Conservation (phyloP, 2,113 vertebrate species). For the Albula goreensis region DNA sequence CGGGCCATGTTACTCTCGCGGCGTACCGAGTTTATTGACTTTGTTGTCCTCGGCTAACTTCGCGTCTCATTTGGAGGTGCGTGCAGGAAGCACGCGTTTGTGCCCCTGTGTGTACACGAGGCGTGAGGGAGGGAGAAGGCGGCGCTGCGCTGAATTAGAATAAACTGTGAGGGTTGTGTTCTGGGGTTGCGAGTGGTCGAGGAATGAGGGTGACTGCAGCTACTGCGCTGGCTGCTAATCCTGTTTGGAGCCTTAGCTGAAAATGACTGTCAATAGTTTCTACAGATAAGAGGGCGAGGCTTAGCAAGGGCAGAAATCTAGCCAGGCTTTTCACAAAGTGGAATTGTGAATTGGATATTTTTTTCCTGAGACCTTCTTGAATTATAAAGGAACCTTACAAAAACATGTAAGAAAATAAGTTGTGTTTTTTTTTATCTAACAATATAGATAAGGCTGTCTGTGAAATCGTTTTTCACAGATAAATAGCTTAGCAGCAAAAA, state of each 20-base stretch:
- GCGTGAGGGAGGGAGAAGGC: not conserved
- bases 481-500: not conserved
- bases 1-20: not conserved
- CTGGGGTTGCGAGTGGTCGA: not conserved
- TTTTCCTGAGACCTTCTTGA: slow-evolving; percentile 25
- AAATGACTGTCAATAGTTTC: slow-evolving; percentile 61
- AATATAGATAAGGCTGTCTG: not conserved
- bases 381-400: slow-evolving; percentile 6
- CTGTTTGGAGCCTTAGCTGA: slow-evolving; percentile 51
- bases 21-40: not conserved
- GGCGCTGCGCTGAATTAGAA: slow-evolving; percentile 17
- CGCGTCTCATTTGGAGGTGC: not conserved
- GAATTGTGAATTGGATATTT: slow-evolving; percentile 49
- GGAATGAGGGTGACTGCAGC: slow-evolving; percentile 45
- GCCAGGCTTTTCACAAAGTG: slow-evolving; percentile 44
- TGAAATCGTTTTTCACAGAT: not conserved
- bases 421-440: not conserved
- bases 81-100: not conserved
- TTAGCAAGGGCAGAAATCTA: slow-evolving; percentile 60
- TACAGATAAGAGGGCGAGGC: slow-evolving; percentile 61
- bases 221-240: slow-evolving; percentile 50
- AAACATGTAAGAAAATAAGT: not conserved
- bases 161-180: slow-evolving; percentile 10
- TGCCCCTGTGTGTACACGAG: no score
- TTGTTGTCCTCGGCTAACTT: not conserved